Percentiles rank a stretch among this genome's conserved stretches.
phyloP scores from a whole-genome alignment of 2,888 invertebrate genomes.

The Phalangium opilio region DNA sequence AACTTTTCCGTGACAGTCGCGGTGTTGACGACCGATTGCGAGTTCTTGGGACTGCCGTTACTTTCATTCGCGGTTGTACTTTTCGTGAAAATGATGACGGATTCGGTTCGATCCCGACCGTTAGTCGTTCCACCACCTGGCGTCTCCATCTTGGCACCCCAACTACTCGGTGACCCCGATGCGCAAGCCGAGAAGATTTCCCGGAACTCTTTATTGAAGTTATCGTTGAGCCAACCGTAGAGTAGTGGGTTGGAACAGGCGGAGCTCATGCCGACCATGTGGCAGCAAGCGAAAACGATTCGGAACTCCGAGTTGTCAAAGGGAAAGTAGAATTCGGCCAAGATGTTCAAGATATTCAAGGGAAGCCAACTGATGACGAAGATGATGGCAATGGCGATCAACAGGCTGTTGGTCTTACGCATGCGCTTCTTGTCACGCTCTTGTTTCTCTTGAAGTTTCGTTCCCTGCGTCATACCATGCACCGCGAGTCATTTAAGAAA shows the following conservation, averaged over 20 bases:
- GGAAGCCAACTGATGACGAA: slow-evolving; percentile 86
- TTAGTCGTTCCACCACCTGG: no score
- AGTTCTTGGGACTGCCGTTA: no score
- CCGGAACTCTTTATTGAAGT: slow-evolving; percentile 76
- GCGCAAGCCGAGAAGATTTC: slow-evolving; percentile 32
- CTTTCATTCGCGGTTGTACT: no score
- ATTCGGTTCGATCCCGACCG: no score
- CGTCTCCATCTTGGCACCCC: no score
- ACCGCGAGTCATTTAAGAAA: no score
- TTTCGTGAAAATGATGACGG: no score
- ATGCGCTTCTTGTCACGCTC: slow-evolving; percentile 49
- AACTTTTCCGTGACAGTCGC: no score
- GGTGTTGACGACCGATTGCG: no score
- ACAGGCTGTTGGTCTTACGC: slow-evolving; percentile 67
- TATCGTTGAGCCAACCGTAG: slow-evolving; percentile 86
- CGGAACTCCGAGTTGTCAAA: slow-evolving; percentile 18
- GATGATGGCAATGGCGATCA: slow-evolving; percentile 69
- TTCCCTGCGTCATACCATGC: no score
- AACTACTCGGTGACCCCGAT: no score
- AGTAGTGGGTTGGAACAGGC: slow-evolving; percentile 80
- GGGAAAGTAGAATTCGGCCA: slow-evolving; percentile 44
- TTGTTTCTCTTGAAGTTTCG: slow-evolving; percentile 21
- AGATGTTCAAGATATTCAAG: slow-evolving; percentile 67
- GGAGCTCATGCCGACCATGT: slow-evolving; percentile 65
- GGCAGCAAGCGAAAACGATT: slow-evolving; percentile 42